Evolutionary conservation across 2,113 vertebrate species (phyloP).

Genomic region (Nymphicus hollandicus): DNA sequence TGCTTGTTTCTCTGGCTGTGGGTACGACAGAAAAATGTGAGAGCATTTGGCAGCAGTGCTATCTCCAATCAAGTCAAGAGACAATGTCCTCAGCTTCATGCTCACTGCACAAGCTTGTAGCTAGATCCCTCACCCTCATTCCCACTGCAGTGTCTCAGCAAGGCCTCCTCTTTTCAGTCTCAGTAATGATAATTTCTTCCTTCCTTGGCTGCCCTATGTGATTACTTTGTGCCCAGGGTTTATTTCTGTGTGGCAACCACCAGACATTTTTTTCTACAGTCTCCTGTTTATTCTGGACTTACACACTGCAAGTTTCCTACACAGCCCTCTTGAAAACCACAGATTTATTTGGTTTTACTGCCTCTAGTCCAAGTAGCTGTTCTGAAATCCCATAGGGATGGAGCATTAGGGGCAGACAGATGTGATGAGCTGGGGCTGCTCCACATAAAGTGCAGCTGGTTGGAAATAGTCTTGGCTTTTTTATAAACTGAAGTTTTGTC

Average conservation of each 20-base stretch:
- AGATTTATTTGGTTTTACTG: not conserved
- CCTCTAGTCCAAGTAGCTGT: not conserved
- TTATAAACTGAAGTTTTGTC: not conserved
- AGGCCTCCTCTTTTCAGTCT: not conserved
- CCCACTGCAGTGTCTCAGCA: not conserved
- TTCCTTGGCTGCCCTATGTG: not conserved
- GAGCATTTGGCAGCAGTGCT: not conserved
- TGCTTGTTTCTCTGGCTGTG: not conserved
- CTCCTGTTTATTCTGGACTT: constrained; percentile 18
- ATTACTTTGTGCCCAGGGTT: not conserved
- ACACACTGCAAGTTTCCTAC: not conserved
- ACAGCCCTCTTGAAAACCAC: not conserved
- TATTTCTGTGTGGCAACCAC: not conserved
- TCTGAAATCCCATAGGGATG: not conserved
- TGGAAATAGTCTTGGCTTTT: constrained; percentile 21
- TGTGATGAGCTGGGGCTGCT: not conserved
- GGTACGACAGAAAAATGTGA: not conserved
- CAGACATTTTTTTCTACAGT: not conserved
- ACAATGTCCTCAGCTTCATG: not conserved
- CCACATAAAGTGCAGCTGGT: not conserved
- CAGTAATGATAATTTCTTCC: not conserved
- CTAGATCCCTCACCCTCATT: not conserved
- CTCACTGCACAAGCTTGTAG: not conserved
- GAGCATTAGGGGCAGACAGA: not conserved
- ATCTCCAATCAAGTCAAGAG: not conserved